These are phyloP conservation scores for Spodoptera littoralis DNA, from an alignment of 2,888 invertebrate genomes.

Conservation along the genomic window DNA sequence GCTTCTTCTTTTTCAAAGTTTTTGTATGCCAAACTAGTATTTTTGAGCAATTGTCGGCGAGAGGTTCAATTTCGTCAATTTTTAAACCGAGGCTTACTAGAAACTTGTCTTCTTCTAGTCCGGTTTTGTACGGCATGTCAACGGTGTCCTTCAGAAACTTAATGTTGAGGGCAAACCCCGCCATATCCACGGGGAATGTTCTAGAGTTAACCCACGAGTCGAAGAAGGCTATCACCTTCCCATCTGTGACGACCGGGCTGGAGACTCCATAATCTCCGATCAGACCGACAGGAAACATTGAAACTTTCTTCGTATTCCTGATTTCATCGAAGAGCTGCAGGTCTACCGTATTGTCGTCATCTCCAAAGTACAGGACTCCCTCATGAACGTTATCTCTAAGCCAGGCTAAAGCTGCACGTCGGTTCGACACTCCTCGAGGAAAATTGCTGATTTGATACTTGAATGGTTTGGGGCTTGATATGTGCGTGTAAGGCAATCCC, in stretches of 20 bases:
- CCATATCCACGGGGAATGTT: slow-evolving; percentile 94
- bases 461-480: slow-evolving; percentile 91
- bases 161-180: slow-evolving; percentile 93
- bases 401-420: slow-evolving; percentile 91
- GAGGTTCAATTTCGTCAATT: slow-evolving; percentile 92
- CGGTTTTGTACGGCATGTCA: slow-evolving; percentile 91
- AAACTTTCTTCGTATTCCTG: slow-evolving; percentile 91
- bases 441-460: slow-evolving; percentile 85
- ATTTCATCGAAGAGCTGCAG: slow-evolving; percentile 92
- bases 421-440: slow-evolving; percentile 92
- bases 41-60: slow-evolving; percentile 93
- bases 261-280: slow-evolving; percentile 92
- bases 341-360: slow-evolving; percentile 93
- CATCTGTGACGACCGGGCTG: slow-evolving; percentile 90
- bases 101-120: slow-evolving; percentile 94
- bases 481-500: slow-evolving; percentile 89
- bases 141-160: slow-evolving; percentile 89
- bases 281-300: slow-evolving; percentile 95
- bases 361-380: slow-evolving; percentile 93
- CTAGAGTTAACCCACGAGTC: slow-evolving; percentile 92
- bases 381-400: slow-evolving; percentile 86
- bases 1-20: slow-evolving; percentile 84
- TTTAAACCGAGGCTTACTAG: slow-evolving; percentile 90
- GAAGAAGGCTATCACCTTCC: slow-evolving; percentile 91
- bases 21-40: slow-evolving; percentile 93